Conservation (phyloP, 2,113 vertebrate genomes). For the Amblyopsis rosae region DNA sequence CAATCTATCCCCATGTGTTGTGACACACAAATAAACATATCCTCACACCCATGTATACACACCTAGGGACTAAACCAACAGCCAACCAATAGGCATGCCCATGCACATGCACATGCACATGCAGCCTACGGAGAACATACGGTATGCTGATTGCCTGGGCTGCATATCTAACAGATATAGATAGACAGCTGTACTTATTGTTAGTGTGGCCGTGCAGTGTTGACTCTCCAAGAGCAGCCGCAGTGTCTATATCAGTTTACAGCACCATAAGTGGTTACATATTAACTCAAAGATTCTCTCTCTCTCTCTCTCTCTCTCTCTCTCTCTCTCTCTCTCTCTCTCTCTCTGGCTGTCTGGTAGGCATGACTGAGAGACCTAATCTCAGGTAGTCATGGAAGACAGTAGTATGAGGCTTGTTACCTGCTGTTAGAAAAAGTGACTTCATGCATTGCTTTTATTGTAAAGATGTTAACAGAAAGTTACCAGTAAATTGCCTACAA, state of each 20-base stretch:
- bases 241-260: slow-evolving; percentile 3
- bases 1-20: neutral
- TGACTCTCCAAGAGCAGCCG: slow-evolving; percentile 20
- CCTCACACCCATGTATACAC: neutral
- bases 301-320: neutral
- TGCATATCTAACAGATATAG: neutral
- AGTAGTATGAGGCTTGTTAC: neutral
- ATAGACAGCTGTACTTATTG: neutral
- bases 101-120: neutral
- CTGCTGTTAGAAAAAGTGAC: neutral
- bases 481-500: neutral
- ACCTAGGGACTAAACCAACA: slow-evolving; percentile 3
- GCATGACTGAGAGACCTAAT: neutral
- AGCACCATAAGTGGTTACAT: slow-evolving; percentile 44
- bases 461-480: neutral
- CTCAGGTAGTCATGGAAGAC: neutral
- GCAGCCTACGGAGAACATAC: neutral
- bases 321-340: neutral
- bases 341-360: neutral
- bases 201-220: slow-evolving; percentile 3
- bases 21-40: neutral
- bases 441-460: neutral
- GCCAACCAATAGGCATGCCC: neutral
- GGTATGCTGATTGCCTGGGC: neutral
- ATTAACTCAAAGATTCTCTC: slow-evolving; percentile 54